Evolutionary conservation across 2,797 vertebrate genomes (phyloP).

Genomic region (Silurus aristotelis): DNA sequence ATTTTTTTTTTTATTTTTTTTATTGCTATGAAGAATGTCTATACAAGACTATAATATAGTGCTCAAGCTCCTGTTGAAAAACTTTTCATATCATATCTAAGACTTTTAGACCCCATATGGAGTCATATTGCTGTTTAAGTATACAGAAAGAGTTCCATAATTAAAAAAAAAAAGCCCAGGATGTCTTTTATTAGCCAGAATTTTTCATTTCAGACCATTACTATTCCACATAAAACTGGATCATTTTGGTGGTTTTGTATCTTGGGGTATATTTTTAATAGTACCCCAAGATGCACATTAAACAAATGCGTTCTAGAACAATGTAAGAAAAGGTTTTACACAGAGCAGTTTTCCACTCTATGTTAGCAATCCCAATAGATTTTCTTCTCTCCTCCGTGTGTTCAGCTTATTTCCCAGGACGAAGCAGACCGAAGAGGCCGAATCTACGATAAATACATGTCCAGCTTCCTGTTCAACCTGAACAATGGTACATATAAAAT

Average conservation of each 20-base stretch:
- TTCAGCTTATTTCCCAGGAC: conserved; percentile 95
- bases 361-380: neutral
- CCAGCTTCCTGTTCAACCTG: conserved; percentile 98
- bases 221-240: neutral
- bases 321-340: neutral
- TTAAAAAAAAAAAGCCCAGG: too few species aligned
- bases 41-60: too few species aligned
- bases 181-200: too few species aligned
- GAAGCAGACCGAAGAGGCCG: conserved; percentile 95
- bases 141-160: too few species aligned
- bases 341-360: neutral
- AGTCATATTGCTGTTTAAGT: too few species aligned
- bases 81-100: too few species aligned
- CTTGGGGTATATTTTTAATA: too few species aligned
- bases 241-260: neutral
- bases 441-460: conserved; percentile 99
- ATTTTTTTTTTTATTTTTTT: too few species aligned
- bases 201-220: too few species aligned
- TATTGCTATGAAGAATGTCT: too few species aligned
- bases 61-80: too few species aligned
- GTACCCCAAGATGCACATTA: neutral
- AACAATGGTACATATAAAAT: conserved; percentile 85
- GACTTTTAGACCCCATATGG: too few species aligned
- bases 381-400: conserved; percentile 37
- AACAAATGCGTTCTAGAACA: neutral